Evolutionary conservation across 2,888 invertebrate genomes (phyloP), one percentile per base, ranked within the genome.

Genomic region (Achlya flavicornis): DNA sequence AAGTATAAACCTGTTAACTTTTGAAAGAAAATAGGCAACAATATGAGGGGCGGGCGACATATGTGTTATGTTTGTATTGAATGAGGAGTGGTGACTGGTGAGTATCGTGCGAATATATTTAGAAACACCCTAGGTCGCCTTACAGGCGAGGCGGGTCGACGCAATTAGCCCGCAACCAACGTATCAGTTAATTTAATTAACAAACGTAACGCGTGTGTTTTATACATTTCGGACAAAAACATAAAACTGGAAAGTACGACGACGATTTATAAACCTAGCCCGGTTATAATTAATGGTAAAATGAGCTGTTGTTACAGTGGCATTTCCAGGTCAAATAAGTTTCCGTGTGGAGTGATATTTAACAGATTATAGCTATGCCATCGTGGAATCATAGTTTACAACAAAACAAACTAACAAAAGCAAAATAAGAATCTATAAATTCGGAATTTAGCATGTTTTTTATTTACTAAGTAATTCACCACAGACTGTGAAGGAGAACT

Each of bases 111-210:
- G 79, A 86, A 87, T 85, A 85, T 86, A 88, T 88, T 87, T 88
- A 86, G 85, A 82, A 74, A 71, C 75, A 71, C 78, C 79, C 76
- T 76, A 78, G 77, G 73, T 75, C 67, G 71, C 70, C 66, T 66
- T 64, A 69, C 64, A 66, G 70, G 69, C 73, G 69, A 66, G 70
- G 69, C 73, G 69, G 69, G 73, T 73, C 78, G 69, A 72, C 74
- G 77, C 75, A 82, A 82, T 79, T 79, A 76, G 79, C 74, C 72
- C 79, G 74, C 79, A 86, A 86, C 84, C 84, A 84, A 78, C 73
- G 69, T 72, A 83, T 81, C 80, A 77, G 80, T 81, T 87, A 87
- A 89, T 88, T 88, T 79, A 85, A 89, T 89, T 85, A 87, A 83
- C 78, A 66, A 69, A 77, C 69, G 76, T 77, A 68, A 77, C 69